Evolutionary conservation across 1,140 invertebrate species (phyloP).

Genomic region (Melitaea cinxia): DNA sequence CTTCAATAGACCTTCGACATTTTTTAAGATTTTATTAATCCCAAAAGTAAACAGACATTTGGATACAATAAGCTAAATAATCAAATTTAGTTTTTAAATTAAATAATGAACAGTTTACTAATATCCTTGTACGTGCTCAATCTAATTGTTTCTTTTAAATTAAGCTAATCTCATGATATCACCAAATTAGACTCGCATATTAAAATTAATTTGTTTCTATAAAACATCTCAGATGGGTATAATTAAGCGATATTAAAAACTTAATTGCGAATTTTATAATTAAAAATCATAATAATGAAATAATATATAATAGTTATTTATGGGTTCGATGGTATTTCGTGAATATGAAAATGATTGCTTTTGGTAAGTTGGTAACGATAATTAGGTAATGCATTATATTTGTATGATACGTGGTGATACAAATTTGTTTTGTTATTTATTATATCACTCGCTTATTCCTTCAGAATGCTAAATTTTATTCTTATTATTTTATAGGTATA

Average conservation of each 20-base stretch:
- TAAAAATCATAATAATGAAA: not conserved
- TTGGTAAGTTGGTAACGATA: too few relatives aligned
- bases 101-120: constrained; percentile 12
- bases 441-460: too few relatives aligned
- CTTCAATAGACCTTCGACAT: not conserved
- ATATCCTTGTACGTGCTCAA: constrained; percentile 25
- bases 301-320: not conserved
- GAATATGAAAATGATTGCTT: not conserved
- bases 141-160: constrained; percentile 22
- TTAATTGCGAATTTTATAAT: constrained; percentile 6
- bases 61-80: not conserved
- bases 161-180: constrained; percentile 17
- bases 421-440: not conserved
- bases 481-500: too few relatives aligned
- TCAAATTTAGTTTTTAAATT: constrained; percentile 11
- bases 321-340: not conserved
- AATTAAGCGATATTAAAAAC: constrained; percentile 4
- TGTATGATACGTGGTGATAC: not conserved
- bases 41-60: not conserved
- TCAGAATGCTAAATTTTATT: too few relatives aligned
- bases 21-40: not conserved
- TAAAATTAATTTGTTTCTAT: constrained; percentile 22
- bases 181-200: constrained; percentile 28
- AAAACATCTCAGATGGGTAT: constrained; percentile 7
- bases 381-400: not conserved